Conservation (phyloP, 2,797 vertebrate genomes). For the Helarctos malayanus region DNA sequence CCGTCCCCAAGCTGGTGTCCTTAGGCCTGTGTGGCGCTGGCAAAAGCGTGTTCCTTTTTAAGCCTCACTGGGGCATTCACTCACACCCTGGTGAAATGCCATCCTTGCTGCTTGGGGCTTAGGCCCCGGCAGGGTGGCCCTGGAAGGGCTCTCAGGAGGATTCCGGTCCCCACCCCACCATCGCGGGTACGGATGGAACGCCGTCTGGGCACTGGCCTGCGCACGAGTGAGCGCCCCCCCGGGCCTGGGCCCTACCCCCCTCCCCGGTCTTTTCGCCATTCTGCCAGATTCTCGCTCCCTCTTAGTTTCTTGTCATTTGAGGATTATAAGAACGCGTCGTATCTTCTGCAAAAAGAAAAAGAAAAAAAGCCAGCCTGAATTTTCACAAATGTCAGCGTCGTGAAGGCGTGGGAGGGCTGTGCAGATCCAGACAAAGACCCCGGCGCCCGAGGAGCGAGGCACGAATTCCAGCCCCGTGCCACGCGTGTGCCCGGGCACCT, state of each 20-base stretch:
- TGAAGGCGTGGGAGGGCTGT: background rate
- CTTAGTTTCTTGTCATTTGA: background rate
- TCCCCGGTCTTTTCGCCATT: rapidly evolving
- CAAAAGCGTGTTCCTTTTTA: background rate
- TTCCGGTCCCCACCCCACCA: background rate
- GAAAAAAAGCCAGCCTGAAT: background rate
- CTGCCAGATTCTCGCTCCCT: background rate
- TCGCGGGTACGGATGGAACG: rapidly evolving
- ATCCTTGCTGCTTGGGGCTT: background rate
- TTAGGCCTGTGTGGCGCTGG: background rate
- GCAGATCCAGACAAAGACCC: background rate
- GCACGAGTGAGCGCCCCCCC: too few species aligned
- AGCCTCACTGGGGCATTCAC: background rate
- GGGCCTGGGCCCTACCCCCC: background rate
- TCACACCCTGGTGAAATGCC: background rate
- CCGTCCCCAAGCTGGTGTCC: background rate
- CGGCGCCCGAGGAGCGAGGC: background rate
- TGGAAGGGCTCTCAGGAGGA: background rate
- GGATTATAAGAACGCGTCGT: background rate
- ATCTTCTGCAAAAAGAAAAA: background rate
- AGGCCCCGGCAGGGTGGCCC: background rate
- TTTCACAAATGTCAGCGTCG: background rate
- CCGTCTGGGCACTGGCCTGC: background rate
- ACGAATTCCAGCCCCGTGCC: rapidly evolving
- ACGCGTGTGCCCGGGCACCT: background rate